Percentiles rank a stretch among this genome's conserved stretches.
phyloP scores from a whole-genome alignment of 2,797 vertebrate genomes.

The Pantherophis vulpinus region DNA sequence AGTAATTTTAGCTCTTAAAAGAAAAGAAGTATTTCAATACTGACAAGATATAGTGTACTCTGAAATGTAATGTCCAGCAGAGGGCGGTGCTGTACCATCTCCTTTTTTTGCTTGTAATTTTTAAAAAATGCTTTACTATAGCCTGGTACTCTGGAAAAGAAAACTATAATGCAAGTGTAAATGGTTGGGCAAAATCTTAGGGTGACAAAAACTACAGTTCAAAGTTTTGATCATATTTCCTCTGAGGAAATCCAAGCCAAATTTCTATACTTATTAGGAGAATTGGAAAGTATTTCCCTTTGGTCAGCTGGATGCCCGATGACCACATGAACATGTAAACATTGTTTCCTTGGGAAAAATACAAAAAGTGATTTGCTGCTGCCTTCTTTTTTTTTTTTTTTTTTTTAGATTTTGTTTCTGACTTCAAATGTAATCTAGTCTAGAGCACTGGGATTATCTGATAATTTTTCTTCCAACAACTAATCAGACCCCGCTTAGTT shows the following conservation, averaged over 20 bases:
- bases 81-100: not conserved
- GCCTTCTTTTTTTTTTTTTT: not conserved
- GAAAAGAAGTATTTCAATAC: not conserved
- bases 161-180: not conserved
- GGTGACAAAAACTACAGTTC: not conserved
- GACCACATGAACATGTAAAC: not conserved
- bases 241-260: not conserved
- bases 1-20: not conserved
- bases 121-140: not conserved
- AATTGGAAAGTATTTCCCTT: not conserved
- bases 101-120: not conserved
- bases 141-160: too few relatives aligned
- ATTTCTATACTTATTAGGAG: not conserved
- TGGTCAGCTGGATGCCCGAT: not conserved
- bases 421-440: not conserved
- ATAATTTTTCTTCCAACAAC: not conserved
- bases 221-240: not conserved
- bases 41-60: not conserved
- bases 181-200: not conserved
- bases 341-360: not conserved
- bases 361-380: not conserved
- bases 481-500: not conserved
- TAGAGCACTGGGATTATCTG: not conserved
- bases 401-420: not conserved
- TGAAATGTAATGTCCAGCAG: conserved; percentile 14